Evolutionary conservation across 2,888 invertebrate genomes (phyloP), one percentile per base, ranked within the genome.

Genomic region (Scaptomyza flava): DNA sequence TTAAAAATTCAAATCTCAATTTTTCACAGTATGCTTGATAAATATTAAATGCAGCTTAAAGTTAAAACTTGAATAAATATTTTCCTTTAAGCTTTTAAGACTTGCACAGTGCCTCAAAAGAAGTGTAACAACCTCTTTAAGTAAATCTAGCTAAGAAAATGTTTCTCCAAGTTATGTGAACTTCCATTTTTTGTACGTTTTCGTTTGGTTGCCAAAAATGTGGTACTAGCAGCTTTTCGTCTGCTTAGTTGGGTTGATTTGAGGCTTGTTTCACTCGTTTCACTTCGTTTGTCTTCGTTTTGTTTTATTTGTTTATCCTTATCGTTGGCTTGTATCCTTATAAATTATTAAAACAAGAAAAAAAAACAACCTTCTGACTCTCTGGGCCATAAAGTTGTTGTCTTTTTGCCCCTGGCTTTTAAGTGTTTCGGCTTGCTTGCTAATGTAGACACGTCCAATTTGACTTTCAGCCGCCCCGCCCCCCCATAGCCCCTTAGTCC

Each of bases 331-430:
- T 57, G 63, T 60, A 57, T 66, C 50, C 76, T 75, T 72, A 76
- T 84, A 82, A 82, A 87, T 84, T 82, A 80, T 88, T 87, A 77
- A 86, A 87, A 73, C 14, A 7, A 31, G 8, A 9, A 1, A 31
- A 68, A 23, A 23, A 23, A 4, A 23, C 3, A 23, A 4, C 61
- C 52, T 77, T 67, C 68, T 70, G 78, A 64, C 76, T 80, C 78
- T 78, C 48, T 61, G 47, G 80, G 68, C 69, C 60, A 65, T 81
- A 68, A 77, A 81, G 60, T 51, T 36, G 68, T 31, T 42, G n/a
- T 0, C 2, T 36, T 38, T 47, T 47, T 7, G 14, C 23, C 36
- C 6, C 8, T 47, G 59, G 36, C 50, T 63, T 79, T 77, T 67
- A 71, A 57, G 52, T 48, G 14, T 23, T 23, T 23, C 34, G 9